phyloP scores from a whole-genome alignment of 2,113 vertebrate species.

The Myotis lucifugus region DNA sequence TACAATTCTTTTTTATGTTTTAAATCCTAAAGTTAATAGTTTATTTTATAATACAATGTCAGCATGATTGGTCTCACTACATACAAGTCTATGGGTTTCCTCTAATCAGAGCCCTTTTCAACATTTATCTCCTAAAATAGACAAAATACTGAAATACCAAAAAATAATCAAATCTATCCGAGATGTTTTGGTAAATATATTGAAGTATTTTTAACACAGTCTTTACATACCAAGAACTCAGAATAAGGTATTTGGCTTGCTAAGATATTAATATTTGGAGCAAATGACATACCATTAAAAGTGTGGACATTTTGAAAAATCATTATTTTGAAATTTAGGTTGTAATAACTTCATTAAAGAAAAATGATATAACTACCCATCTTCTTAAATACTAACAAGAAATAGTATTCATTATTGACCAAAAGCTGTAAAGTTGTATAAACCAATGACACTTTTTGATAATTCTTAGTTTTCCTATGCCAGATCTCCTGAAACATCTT shows the following conservation, averaged over 20 bases:
- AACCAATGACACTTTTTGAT: constrained; percentile 58
- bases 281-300: background rate
- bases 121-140: background rate
- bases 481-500: constrained; percentile 71
- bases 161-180: background rate
- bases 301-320: constrained; percentile 1
- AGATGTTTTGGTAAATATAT: background rate
- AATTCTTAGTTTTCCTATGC: constrained; percentile 43
- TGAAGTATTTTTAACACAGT: background rate
- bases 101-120: background rate
- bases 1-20: background rate
- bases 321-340: constrained; percentile 44
- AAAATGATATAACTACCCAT: constrained; percentile 3
- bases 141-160: background rate
- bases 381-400: constrained; percentile 37
- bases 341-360: constrained; percentile 33
- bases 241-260: too few relatives aligned
- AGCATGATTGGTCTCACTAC: background rate
- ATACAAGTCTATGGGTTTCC: background rate
- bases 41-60: constrained; percentile 45
- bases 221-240: background rate
- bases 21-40: background rate
- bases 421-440: constrained; percentile 41
- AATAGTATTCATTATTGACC: constrained; percentile 30
- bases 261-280: background rate